These are phyloP conservation scores for Stegophylla sp. DNA, from an alignment of 2,888 invertebrate genomes.

Conservation along the genomic window DNA sequence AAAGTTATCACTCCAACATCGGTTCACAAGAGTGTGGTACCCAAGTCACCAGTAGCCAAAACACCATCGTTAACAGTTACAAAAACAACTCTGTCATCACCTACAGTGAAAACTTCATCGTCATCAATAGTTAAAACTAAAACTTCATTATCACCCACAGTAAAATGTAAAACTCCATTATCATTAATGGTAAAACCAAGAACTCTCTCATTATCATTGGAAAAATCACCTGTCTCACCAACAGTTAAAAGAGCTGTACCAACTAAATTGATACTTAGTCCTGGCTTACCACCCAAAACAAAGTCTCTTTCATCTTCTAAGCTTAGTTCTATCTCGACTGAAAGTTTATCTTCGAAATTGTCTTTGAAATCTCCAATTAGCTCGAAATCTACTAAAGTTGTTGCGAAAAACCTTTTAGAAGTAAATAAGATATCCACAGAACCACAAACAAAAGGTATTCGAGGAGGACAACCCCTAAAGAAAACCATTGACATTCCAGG, in stretches of 20 bases:
- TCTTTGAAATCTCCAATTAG: slow-evolving; percentile 48
- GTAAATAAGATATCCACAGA: slow-evolving; percentile 10
- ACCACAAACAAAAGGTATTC: slow-evolving; percentile 35
- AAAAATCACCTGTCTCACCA: slow-evolving; percentile 29
- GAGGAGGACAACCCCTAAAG: slow-evolving; percentile 22
- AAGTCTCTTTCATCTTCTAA: slow-evolving; percentile 39
- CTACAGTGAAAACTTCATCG: background rate
- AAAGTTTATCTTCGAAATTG: slow-evolving; percentile 35
- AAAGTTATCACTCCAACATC: slow-evolving; percentile 3
- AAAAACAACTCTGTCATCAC: slow-evolving; percentile 18
- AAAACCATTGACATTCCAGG: slow-evolving; percentile 44
- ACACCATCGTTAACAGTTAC: background rate
- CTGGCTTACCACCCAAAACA: slow-evolving; percentile 18
- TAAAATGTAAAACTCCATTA: background rate
- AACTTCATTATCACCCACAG: background rate
- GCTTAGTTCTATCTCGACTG: slow-evolving; percentile 25
- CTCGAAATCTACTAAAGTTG: slow-evolving; percentile 1
- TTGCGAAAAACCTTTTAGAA: slow-evolving; percentile 22
- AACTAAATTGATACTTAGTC: slow-evolving; percentile 37
- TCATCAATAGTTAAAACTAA: background rate
- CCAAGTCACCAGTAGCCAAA: slow-evolving; percentile 30
- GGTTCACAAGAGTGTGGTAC: slow-evolving; percentile 10
- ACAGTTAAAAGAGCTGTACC: slow-evolving; percentile 20
- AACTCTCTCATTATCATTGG: background rate
- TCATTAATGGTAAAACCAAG: slow-evolving; percentile 26